Conservation (phyloP, 64 coral and sea anemone species). For the Porites australiensis region DNA sequence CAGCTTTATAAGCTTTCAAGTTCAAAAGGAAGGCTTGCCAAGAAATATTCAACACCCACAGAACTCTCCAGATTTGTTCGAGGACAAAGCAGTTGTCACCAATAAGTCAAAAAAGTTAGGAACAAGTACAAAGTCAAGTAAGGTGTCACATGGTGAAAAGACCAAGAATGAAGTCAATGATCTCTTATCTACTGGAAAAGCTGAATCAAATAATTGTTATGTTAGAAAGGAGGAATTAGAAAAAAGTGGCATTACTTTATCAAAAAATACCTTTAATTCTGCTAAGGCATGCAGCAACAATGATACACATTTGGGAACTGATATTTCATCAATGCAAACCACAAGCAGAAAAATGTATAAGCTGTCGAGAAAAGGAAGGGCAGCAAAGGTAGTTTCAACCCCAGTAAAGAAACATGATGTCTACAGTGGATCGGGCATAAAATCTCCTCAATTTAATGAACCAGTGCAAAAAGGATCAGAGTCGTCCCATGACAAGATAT, state of each 20-base stretch:
- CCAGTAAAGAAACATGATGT: not conserved
- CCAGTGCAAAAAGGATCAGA: not conserved
- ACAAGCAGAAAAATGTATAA: constrained; percentile 39
- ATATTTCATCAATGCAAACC: not conserved
- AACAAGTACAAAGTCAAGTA: not conserved
- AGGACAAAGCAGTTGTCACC: not conserved
- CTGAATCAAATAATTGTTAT: not conserved
- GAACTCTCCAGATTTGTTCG: not conserved
- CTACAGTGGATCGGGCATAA: not conserved
- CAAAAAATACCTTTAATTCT: not conserved
- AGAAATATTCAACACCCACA: not conserved
- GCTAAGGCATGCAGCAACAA: not conserved
- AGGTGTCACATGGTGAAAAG: not conserved
- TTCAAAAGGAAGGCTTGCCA: not conserved
- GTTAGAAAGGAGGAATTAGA: too few species aligned
- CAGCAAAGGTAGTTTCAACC: not conserved
- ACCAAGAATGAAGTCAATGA: not conserved
- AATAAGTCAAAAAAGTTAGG: too few species aligned
- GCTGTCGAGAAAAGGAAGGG: constrained; percentile 11
- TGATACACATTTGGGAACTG: not conserved
- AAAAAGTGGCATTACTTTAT: not conserved
- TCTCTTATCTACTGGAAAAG: not conserved
- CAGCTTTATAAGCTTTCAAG: not conserved
- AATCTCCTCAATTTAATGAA: not conserved
- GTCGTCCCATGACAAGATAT: not conserved